Conservation (phyloP, 1,140 invertebrate species). For the Monomorium pharaonis region DNA sequence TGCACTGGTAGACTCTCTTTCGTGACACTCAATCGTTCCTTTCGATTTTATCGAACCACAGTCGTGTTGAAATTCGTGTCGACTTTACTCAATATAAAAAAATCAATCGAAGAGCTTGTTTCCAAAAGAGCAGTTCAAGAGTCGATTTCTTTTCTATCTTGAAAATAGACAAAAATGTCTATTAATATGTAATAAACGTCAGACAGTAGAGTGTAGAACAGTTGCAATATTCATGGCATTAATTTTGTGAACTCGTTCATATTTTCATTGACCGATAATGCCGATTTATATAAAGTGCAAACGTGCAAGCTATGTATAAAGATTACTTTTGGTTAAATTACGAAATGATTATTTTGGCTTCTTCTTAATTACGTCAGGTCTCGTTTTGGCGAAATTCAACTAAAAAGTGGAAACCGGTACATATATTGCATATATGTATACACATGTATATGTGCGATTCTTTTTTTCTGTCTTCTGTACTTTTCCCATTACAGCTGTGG, state of each 20-base stretch:
- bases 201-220: not conserved
- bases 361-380: constrained; percentile 8
- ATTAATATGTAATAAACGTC: not conserved
- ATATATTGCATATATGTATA: not conserved
- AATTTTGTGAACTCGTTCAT: not conserved
- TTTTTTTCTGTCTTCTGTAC: constrained; percentile 38
- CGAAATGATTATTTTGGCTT: not conserved
- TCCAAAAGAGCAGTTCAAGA: not conserved
- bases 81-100: constrained; percentile 10
- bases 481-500: constrained; percentile 63
- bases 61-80: not conserved
- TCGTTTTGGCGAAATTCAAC: constrained; percentile 52
- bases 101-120: not conserved
- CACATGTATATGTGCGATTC: not conserved
- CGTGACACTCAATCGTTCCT: not conserved
- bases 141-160: not conserved
- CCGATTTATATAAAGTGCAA: not conserved
- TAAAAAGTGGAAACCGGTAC: constrained; percentile 50
- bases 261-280: constrained; percentile 3
- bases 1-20: not conserved
- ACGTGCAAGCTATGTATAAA: not conserved
- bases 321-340: not conserved
- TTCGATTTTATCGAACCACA: constrained; percentile 8
- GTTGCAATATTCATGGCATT: not conserved
- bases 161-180: not conserved